A percentile compares a stretch with the other conserved stretches of the same genome.
Evolutionary conservation across 64 coral and sea anemone species (phyloP).

Genomic region (Hydrozoanthus tunicans): DNA sequence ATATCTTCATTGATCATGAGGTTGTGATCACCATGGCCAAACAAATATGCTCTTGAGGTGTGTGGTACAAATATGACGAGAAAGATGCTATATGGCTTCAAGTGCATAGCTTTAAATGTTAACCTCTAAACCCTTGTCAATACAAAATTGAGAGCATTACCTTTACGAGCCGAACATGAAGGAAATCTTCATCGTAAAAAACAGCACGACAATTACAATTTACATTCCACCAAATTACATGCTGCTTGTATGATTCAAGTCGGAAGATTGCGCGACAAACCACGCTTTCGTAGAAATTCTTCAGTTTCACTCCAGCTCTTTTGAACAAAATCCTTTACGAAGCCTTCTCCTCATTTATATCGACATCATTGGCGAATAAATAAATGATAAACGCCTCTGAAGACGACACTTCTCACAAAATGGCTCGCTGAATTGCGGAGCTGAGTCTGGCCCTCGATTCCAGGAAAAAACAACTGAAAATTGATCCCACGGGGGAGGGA

Average conservation of each 20-base stretch:
- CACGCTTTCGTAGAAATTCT: background rate
- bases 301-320: slow-evolving; percentile 15
- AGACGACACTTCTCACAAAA: background rate
- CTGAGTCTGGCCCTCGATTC: slow-evolving; percentile 30
- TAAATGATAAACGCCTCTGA: background rate
- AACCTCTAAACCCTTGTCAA: background rate
- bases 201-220: background rate
- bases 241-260: background rate
- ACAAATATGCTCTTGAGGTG: background rate
- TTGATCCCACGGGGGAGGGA: background rate
- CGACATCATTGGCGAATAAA: slow-evolving; percentile 5
- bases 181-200: background rate
- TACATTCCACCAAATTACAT: slow-evolving; percentile 33
- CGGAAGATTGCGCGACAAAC: background rate
- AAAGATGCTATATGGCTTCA: background rate
- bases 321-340: background rate
- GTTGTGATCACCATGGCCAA: background rate
- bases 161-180: slow-evolving; percentile 20
- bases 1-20: background rate
- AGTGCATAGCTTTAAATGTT: background rate
- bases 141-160: slow-evolving; percentile 8
- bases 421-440: slow-evolving; percentile 23
- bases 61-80: background rate
- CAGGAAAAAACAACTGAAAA: slow-evolving; percentile 54
- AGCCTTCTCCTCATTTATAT: background rate